Evolutionary conservation across 2,888 invertebrate genomes (phyloP).

Genomic region (Cerastoderma edule): DNA sequence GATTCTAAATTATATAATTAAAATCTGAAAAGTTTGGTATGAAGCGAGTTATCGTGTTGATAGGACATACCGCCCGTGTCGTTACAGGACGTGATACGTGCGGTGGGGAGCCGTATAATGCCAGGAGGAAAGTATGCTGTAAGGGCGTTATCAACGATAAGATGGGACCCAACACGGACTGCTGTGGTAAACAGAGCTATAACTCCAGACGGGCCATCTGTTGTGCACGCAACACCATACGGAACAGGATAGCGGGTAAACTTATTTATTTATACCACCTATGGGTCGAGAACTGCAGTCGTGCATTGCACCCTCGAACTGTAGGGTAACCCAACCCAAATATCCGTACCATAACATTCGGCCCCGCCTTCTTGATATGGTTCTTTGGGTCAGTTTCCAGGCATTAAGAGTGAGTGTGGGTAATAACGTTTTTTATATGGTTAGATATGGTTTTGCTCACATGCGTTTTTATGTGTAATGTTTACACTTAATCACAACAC

Average conservation of each 20-base stretch:
- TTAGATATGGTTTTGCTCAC: too few species aligned
- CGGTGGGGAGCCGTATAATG: background rate
- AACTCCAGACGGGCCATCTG: slow-evolving; percentile 12
- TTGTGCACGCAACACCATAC: slow-evolving; percentile 14
- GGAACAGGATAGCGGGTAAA: slow-evolving; percentile 19
- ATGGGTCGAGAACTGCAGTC: too few species aligned
- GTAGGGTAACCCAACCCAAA: background rate
- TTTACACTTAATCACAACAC: too few species aligned
- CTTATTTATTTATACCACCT: background rate
- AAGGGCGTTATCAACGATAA: slow-evolving; percentile 16
- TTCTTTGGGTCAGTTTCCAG: background rate
- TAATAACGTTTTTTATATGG: background rate
- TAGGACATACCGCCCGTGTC: too few species aligned
- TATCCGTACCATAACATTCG: background rate
- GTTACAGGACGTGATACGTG: background rate
- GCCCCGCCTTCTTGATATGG: background rate
- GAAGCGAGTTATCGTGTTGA: too few species aligned
- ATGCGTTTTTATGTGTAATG: too few species aligned
- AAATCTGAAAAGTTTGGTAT: too few species aligned
- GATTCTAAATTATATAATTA: background rate
- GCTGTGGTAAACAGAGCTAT: slow-evolving; percentile 20
- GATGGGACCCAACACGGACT: slow-evolving; percentile 18
- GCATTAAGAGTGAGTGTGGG: background rate
- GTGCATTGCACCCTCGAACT: too few species aligned
- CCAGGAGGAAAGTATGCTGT: slow-evolving; percentile 5